Conservation (phyloP, 2,113 vertebrate genomes). For the Elaphurus davidianus region DNA sequence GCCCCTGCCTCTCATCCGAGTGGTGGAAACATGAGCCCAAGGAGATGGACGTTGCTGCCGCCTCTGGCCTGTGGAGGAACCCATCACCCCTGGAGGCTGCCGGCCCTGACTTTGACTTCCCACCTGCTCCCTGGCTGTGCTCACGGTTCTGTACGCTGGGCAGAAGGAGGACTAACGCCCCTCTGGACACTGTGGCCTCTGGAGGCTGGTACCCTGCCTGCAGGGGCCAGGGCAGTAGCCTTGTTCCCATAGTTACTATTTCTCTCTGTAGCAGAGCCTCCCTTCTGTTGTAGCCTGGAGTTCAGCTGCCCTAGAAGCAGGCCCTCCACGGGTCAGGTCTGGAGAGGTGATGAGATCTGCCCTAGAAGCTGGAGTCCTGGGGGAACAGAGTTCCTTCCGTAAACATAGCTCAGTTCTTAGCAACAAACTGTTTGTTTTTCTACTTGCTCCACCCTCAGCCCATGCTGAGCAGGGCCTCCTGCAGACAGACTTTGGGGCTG, state of each 20-base stretch:
- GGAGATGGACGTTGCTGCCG: not conserved
- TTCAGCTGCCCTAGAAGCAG: not conserved
- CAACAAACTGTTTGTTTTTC: slow-evolving; percentile 29
- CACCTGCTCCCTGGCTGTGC: slow-evolving; percentile 56
- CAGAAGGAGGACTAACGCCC: not conserved
- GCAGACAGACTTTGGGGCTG: not conserved
- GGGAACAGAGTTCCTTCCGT: not conserved
- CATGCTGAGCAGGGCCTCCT: not conserved
- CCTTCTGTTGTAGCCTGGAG: not conserved
- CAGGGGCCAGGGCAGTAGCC: slow-evolving; percentile 4
- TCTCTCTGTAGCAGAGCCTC: not conserved
- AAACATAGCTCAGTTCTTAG: not conserved
- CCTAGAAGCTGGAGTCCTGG: not conserved
- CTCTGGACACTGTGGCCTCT: not conserved
- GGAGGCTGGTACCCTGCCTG: not conserved
- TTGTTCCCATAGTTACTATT: not conserved
- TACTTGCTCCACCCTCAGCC: not conserved
- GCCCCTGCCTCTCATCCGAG: slow-evolving; percentile 91
- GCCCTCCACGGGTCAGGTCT: rapidly evolving
- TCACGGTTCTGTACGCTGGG: not conserved
- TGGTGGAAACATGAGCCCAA: slow-evolving; percentile 89
- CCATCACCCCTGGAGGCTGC: not conserved
- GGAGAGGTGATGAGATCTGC: not conserved
- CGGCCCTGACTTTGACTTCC: slow-evolving; percentile 15
- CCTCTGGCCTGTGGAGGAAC: slow-evolving; percentile 33